These are phyloP conservation scores for Echeneis naucrates DNA, from an alignment of 2,797 vertebrate species.

Conservation along the genomic window DNA sequence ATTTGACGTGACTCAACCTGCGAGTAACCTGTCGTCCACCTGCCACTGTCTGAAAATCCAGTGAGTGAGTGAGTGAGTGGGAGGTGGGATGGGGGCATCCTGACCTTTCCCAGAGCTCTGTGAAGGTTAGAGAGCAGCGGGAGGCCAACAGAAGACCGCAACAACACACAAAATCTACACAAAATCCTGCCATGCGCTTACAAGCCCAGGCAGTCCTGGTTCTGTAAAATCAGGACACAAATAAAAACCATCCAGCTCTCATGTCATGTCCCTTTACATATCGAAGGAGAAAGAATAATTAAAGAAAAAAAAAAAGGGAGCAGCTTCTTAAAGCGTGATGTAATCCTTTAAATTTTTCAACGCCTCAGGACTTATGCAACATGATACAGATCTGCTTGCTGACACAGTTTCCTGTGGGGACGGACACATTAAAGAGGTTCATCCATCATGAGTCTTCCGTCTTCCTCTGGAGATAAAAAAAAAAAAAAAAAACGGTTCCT, in stretches of 20 bases:
- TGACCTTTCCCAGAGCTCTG: slow-evolving; percentile 45
- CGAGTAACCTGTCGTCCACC: slow-evolving; percentile 40
- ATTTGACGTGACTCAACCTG: slow-evolving; percentile 54
- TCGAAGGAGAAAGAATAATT: background rate
- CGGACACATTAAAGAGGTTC: background rate
- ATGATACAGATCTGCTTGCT: slow-evolving; percentile 13
- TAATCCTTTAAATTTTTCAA: slow-evolving; percentile 20
- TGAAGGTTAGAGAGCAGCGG: slow-evolving; percentile 49
- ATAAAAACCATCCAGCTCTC: background rate
- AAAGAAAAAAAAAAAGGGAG: background rate
- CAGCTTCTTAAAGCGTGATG: slow-evolving; percentile 3
- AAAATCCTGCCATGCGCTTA: background rate
- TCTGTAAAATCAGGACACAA: slow-evolving; percentile 22
- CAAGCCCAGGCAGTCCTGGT: slow-evolving; percentile 20
- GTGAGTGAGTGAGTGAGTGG: slow-evolving; percentile 22
- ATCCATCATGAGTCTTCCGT: background rate
- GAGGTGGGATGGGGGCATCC: slow-evolving; percentile 33
- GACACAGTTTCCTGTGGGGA: slow-evolving; percentile 20
- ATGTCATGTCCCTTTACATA: slow-evolving; percentile 10
- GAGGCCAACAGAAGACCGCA: slow-evolving; percentile 14
- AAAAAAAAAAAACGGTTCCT: too few species aligned
- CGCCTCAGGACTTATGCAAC: slow-evolving; percentile 25
- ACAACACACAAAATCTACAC: slow-evolving; percentile 18
- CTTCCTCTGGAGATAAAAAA: background rate
- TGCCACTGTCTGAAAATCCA: slow-evolving; percentile 41